Conservation (phyloP, 2,797 vertebrate genomes). For the Lithobates sylvaticus region DNA sequence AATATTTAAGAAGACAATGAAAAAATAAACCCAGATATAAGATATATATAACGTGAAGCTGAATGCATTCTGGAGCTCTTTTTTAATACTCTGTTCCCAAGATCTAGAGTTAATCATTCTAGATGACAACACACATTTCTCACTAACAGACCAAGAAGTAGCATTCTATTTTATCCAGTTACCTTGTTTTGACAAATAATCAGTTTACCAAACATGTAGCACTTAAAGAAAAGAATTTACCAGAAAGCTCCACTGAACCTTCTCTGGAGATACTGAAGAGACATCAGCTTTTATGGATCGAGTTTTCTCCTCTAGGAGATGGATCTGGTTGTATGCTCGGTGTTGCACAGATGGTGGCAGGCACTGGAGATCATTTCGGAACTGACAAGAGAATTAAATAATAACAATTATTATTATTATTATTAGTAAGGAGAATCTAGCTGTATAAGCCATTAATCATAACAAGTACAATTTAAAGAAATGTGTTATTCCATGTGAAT, state of each 20-base stretch:
- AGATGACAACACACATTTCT: neutral
- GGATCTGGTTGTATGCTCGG: constrained; percentile 68
- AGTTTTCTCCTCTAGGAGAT: constrained; percentile 71
- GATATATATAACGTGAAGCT: neutral
- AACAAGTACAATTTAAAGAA: no score
- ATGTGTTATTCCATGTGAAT: no score
- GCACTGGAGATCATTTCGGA: constrained; percentile 76
- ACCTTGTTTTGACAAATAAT: neutral
- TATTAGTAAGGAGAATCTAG: neutral
- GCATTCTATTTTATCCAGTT: no score
- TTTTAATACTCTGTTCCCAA: neutral
- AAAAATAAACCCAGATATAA: neutral
- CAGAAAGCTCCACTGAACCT: constrained; percentile 71
- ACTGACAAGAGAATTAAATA: constrained; percentile 65
- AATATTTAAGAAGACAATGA: neutral
- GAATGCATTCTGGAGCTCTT: neutral
- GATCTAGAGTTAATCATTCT: neutral
- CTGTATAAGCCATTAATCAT: no score
- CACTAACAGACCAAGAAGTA: neutral
- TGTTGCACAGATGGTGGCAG: constrained; percentile 70
- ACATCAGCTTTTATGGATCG: constrained; percentile 67
- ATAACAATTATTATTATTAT: neutral
- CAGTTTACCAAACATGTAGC: neutral
- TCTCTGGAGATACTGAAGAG: constrained; percentile 70
- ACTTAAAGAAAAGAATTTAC: constrained; percentile 72